Evolutionary conservation across 2,888 invertebrate genomes (phyloP), one percentile per base, ranked within the genome.

Genomic region (Hoplodrina blanda): DNA sequence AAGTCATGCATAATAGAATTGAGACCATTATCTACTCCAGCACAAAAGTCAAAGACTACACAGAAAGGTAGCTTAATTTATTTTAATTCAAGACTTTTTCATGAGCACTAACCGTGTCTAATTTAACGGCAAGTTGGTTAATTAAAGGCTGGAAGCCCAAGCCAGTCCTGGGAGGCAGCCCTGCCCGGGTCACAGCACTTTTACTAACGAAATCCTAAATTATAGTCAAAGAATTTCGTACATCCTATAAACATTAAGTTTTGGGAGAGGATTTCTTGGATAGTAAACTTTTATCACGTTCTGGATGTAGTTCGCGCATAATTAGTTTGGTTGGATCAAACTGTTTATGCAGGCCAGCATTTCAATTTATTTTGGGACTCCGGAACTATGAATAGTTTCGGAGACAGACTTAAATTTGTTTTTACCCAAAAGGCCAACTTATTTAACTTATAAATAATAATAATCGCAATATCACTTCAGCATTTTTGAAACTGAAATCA

Each of bases 71-170:
- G 8, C 13, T 11, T 8, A 41, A 11, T 53, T 62, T 49, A 62
- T 52, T 61, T 44, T 50, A 62, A 53, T 53, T 15, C 10, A 54
- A 69, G 19, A 37, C 33, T 17, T 20, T 62, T 59, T 55, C 44
- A 59, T 30, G 37, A 59, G 57, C 44, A 25, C 49, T 37, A 46
- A 41, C 53, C 59, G n/a, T 74, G 50, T 41, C 53, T 62, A 77
- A 77, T 63, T 73, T 37, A 53, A 64, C 37, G 20, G 54, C 25
- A 44, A 25, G n/a, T 10, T 41, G 17, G 15, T 11, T 7, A 30
- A 73, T 73, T 73, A 63, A 62, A 77, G 46, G 19, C 20, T 44
- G 6, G 41, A n/a, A 44, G 19, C 53, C 11, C 37, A 13, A 53
- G 37, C 0, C 33, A 17, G 15, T 70, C 71, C 37, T 55, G 6